Evolutionary conservation across 2,888 invertebrate species (phyloP), one percentile per base, ranked within the genome.

Genomic region (Asteroscopus sphinx): DNA sequence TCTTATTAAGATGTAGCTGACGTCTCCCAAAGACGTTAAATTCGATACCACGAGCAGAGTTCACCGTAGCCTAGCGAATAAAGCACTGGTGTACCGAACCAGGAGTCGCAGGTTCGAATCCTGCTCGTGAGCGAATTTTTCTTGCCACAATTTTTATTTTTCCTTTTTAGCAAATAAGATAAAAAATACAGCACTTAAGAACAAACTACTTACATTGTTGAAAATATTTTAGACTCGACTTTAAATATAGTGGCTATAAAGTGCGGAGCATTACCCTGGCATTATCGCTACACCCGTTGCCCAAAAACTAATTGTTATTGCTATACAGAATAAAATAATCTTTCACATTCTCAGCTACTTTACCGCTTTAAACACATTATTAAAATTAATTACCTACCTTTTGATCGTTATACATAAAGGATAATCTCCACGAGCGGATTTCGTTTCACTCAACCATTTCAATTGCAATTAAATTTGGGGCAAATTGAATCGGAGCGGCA

Each of bases 401-500:
- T 73, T 69, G 56, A 60, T 61, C 62, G 69, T 57, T 60, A 28
- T 62, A 49, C 49, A 64, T 68, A 77, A 76, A 73, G 76, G 83
- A 86, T 91, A 85, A 91, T 90, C 87, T 79, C 75, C 68, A 71
- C 80, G 79, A 87, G 81, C 87, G 83, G 87, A 82, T 88, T 90
- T 87, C 87, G 83, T 87, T 88, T 85, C 85, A 81, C 79, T 80
- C 81, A 80, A 80, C 83, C 85, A 83, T 86, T 89, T 87, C 90
- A 82, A 87, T 90, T 87, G 89, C 92, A 91, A 92, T 93, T 92
- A 92, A 93, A 92, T 90, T 92, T 88, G 84, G 89, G 81, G 77
- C 82, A 87, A 91, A 93, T 92, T 87, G 91, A 92, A 90, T 91
- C 84, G 84, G 81, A 79, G 72, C 85, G 85, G 80, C 82, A 82